Percentiles rank a stretch among this genome's conserved stretches.
Evolutionary conservation across 1,140 invertebrate species (phyloP).

Genomic region (Scaptomyza montana): DNA sequence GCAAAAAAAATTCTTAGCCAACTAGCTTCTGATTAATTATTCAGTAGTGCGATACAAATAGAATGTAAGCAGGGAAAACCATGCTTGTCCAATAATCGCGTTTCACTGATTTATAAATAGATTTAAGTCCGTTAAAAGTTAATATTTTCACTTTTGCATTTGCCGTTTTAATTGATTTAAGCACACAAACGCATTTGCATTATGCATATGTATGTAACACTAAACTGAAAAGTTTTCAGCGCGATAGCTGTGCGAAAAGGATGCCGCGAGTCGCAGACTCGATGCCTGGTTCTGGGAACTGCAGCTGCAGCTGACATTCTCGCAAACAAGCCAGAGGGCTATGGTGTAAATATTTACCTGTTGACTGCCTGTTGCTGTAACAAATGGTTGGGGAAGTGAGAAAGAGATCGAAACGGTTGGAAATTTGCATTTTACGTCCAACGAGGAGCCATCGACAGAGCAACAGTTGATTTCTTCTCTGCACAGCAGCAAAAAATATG

Average conservation of each 20-base stretch:
- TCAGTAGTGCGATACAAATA: conserved; percentile 10
- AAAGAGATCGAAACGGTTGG: conserved; percentile 25
- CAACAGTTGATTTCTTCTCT: conserved; percentile 29
- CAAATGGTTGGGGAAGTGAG: conserved; percentile 7
- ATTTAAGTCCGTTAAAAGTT: background rate
- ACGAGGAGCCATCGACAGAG: background rate
- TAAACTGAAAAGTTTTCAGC: conserved; percentile 46
- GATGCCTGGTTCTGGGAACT: conserved; percentile 31
- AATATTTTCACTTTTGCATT: conserved; percentile 13
- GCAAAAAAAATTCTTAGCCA: background rate
- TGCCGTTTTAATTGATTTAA: conserved; percentile 19
- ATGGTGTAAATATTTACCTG: conserved; percentile 33
- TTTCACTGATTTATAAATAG: background rate
- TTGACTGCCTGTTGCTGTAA: conserved; percentile 55
- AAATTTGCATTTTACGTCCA: conserved; percentile 13
- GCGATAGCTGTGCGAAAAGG: conserved; percentile 7
- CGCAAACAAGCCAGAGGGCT: conserved; percentile 18
- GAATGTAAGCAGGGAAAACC: background rate
- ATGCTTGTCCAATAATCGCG: background rate
- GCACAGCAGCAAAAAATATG: conserved; percentile 13
- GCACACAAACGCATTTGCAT: background rate
- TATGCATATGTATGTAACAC: conserved; percentile 6
- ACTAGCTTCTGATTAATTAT: conserved; percentile 34
- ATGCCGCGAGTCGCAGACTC: conserved; percentile 12
- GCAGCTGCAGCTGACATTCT: background rate